A percentile compares a stretch with the other conserved stretches of the same genome.
Conservation (phyloP, 2,113 vertebrate genomes). For the Centrocercus urophasianus region DNA sequence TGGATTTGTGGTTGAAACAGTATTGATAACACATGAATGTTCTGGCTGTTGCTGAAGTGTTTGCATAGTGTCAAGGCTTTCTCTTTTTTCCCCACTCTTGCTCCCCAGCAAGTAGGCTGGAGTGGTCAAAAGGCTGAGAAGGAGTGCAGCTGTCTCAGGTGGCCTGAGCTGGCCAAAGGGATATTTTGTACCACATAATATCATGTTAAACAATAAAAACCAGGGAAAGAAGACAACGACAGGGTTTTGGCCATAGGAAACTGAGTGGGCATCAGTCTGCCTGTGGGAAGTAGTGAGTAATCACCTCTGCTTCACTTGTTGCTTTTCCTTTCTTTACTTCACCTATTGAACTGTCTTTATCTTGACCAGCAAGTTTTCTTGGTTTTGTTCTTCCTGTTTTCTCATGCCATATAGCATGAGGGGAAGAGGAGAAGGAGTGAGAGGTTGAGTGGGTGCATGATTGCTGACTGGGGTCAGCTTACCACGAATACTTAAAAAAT, state of each 20-base stretch:
- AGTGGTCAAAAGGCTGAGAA: neutral
- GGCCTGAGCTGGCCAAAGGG: neutral
- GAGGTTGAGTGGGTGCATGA: neutral
- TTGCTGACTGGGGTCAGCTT: neutral
- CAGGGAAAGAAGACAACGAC: neutral
- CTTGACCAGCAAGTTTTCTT: neutral
- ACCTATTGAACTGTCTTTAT: neutral
- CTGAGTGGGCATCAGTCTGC: neutral
- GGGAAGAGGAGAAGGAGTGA: neutral
- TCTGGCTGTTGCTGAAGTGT: neutral
- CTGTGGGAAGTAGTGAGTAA: neutral
- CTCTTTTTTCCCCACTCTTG: neutral
- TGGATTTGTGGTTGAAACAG: neutral
- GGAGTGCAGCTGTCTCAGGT: neutral
- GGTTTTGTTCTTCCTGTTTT: neutral
- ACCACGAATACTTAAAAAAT: neutral
- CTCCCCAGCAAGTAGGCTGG: neutral
- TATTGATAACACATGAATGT: accelerated
- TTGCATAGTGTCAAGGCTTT: neutral
- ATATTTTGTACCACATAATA: neutral
- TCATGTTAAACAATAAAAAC: neutral
- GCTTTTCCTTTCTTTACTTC: neutral
- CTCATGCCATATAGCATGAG: neutral
- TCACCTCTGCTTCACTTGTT: neutral
- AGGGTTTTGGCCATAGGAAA: neutral